Conservation (phyloP, 2,888 invertebrate species). For the Sepioteuthis lessoniana region DNA sequence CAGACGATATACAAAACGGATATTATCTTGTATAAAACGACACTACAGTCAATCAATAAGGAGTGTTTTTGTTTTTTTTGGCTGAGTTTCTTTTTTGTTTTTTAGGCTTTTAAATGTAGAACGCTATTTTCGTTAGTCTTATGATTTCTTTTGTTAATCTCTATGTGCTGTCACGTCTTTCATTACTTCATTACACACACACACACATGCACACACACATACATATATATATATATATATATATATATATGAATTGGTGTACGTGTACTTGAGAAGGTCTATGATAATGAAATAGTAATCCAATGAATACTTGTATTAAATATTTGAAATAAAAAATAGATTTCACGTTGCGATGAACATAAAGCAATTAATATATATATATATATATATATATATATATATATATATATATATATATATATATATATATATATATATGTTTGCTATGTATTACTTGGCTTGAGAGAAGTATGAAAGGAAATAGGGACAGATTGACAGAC, state of each 20-base stretch:
- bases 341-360: neutral
- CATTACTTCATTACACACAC: neutral
- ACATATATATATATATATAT: neutral
- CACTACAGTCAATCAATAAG: neutral
- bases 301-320: too few species aligned
- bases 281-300: neutral
- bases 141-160: neutral
- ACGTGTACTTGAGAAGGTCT: neutral
- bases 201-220: neutral
- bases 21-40: neutral
- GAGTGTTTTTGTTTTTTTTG: neutral
- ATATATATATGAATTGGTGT: neutral
- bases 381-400: neutral
- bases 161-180: neutral
- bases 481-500: too few species aligned
- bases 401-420: neutral
- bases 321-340: neutral
- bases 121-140: neutral
- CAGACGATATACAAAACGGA: neutral
- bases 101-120: neutral
- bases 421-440: neutral
- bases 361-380: neutral
- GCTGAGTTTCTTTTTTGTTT: neutral
- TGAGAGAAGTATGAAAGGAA: too few species aligned
- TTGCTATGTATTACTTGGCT: neutral